Evolutionary conservation across 2,888 invertebrate genomes (phyloP).

Genomic region (Temnothorax rugatulus): DNA sequence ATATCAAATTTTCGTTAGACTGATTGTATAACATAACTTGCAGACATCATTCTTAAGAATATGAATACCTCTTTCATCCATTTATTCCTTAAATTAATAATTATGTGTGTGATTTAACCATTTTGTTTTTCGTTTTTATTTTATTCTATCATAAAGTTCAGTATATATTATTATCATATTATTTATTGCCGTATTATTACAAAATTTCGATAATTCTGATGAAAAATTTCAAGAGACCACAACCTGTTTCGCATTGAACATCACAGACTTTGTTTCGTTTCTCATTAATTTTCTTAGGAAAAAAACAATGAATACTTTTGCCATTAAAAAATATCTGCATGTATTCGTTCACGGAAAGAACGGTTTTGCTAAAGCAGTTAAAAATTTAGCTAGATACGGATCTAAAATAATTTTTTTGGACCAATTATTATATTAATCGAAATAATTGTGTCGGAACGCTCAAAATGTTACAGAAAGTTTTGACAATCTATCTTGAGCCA

Average conservation of each 20-base stretch:
- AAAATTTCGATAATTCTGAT: constrained; percentile 16
- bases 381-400: background rate
- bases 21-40: background rate
- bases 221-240: no score
- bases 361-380: background rate
- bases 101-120: background rate
- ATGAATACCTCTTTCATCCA: constrained; percentile 25
- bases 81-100: constrained; percentile 17
- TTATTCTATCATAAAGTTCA: constrained; percentile 14
- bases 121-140: constrained; percentile 29
- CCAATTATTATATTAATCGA: no score
- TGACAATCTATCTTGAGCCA: no score
- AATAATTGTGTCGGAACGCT: no score
- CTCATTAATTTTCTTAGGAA: no score
- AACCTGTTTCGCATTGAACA: no score
- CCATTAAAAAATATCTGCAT: constrained; percentile 20
- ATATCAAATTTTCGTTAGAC: background rate
- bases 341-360: constrained; percentile 21
- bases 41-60: background rate
- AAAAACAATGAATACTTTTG: constrained; percentile 38
- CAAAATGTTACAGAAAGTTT: no score
- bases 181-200: background rate
- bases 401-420: no score
- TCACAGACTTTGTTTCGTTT: no score
- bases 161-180: background rate